Evolutionary conservation across 2,797 vertebrate species (phyloP).

Genomic region (Setipinna tenuifilis): DNA sequence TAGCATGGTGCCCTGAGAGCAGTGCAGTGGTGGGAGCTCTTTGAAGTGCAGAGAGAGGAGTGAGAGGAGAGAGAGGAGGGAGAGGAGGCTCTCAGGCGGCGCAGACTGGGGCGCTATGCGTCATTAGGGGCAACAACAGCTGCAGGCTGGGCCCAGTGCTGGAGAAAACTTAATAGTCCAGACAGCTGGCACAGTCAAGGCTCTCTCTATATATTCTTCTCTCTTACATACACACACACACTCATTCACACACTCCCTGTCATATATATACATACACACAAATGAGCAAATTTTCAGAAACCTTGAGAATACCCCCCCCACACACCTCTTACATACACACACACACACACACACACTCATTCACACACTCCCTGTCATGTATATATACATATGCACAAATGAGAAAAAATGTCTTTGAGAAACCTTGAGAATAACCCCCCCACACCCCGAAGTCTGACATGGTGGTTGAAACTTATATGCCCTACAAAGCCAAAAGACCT

Average conservation of each 20-base stretch:
- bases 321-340: too few species aligned
- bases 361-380: background rate
- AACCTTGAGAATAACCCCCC: too few species aligned
- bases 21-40: background rate
- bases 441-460: too few species aligned
- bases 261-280: background rate
- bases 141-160: background rate
- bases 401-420: background rate
- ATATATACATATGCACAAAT: background rate
- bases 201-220: background rate
- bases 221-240: background rate
- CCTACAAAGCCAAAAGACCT: too few species aligned
- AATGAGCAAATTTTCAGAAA: too few species aligned
- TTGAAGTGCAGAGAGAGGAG: slow-evolving; percentile 1
- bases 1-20: background rate
- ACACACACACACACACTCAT: background rate
- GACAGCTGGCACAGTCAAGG: slow-evolving; percentile 14
- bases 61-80: background rate
- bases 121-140: background rate
- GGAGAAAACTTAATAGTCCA: background rate
- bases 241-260: background rate
- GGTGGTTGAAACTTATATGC: too few species aligned
- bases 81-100: background rate
- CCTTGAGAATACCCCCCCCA: too few species aligned
- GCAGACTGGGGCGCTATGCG: background rate